These are phyloP conservation scores for Cydia amplana DNA, from an alignment of 1,140 invertebrate genomes.

Conservation along the genomic window DNA sequence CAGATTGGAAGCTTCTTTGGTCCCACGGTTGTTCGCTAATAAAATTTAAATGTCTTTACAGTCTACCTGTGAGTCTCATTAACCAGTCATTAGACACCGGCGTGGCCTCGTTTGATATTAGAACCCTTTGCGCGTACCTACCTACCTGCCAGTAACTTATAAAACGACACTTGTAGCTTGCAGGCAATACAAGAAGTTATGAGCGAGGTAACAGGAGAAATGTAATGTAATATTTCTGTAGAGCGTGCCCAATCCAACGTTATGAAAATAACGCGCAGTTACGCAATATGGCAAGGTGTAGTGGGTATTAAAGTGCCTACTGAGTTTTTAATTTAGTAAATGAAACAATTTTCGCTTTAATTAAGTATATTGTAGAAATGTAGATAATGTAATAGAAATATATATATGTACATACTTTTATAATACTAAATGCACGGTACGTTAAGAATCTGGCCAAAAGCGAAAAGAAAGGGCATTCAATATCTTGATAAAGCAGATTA, in stretches of 20 bases:
- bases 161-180: constrained; percentile 7
- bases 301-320: not conserved
- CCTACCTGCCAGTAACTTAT: constrained; percentile 1
- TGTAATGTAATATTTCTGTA: not conserved
- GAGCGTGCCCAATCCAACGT: not conserved
- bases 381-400: too few relatives aligned
- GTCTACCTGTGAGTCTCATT: constrained; percentile 12
- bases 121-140: constrained; percentile 16
- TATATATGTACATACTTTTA: too few relatives aligned
- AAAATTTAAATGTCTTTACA: constrained; percentile 17
- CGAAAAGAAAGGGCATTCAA: too few relatives aligned
- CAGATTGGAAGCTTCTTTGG: not conserved
- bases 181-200: constrained; percentile 17
- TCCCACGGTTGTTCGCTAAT: constrained; percentile 13
- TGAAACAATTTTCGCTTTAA: too few relatives aligned
- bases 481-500: too few relatives aligned
- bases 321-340: too few relatives aligned
- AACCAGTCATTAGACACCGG: constrained; percentile 7
- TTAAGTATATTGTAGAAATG: too few relatives aligned
- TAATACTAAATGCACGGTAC: too few relatives aligned
- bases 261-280: not conserved
- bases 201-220: constrained; percentile 23
- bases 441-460: too few relatives aligned
- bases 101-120: constrained; percentile 23
- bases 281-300: not conserved